A percentile compares a stretch with the other conserved stretches of the same genome.
Conservation (phyloP, 2,797 vertebrate genomes). For the Pseudochirops cupreus region DNA sequence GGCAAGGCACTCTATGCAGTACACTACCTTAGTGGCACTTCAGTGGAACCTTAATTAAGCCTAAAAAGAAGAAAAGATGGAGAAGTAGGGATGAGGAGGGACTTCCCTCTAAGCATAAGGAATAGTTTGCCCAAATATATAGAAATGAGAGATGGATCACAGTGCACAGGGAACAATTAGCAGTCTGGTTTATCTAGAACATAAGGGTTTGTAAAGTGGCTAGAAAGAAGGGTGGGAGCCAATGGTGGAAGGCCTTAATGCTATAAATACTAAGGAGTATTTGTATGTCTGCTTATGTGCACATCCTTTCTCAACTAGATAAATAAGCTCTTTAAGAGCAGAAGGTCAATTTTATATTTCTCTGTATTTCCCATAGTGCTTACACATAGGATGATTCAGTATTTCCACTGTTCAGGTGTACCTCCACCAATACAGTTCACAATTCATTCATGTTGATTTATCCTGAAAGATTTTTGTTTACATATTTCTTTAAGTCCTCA, state of each 20-base stretch:
- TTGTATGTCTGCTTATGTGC: neutral
- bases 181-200: neutral
- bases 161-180: neutral
- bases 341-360: neutral
- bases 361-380: neutral
- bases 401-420: neutral
- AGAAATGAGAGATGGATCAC: neutral
- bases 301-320: neutral
- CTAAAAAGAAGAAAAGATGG: neutral
- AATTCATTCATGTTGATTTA: neutral
- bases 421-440: neutral
- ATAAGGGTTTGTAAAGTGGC: neutral
- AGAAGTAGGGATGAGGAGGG: neutral
- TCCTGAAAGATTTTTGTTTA: too few relatives aligned
- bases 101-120: neutral
- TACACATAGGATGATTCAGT: neutral
- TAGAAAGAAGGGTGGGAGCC: neutral
- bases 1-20: too few relatives aligned
- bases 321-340: neutral
- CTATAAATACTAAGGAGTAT: neutral
- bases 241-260: neutral
- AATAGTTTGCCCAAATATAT: neutral
- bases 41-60: neutral
- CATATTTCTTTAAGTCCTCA: too few relatives aligned
- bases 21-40: too few relatives aligned